Conservation (phyloP, 2,113 vertebrate species). For the Hippocampus zosterae region DNA sequence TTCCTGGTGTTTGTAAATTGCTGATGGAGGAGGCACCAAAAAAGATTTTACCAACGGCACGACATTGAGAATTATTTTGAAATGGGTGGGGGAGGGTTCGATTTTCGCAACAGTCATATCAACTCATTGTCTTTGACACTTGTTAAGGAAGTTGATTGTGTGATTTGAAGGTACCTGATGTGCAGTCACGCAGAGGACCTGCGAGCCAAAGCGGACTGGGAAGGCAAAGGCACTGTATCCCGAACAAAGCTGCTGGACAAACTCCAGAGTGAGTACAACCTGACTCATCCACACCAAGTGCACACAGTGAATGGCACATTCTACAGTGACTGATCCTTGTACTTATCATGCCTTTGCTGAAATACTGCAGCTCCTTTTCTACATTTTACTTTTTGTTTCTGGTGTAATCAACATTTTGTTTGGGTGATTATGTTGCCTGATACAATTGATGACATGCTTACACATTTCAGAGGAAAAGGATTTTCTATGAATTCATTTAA, state of each 20-base stretch:
- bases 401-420: not conserved
- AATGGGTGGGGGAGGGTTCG: not conserved
- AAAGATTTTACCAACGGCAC: too few species aligned
- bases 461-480: not conserved
- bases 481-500: not conserved
- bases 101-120: not conserved
- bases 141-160: conserved; percentile 7
- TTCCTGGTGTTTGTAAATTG: too few species aligned
- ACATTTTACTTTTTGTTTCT: not conserved
- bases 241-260: conserved; percentile 93
- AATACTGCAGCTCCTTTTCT: conserved; percentile 1
- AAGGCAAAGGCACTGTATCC: conserved; percentile 89
- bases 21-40: too few species aligned
- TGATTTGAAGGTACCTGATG: conserved; percentile 87
- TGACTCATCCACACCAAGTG: not conserved
- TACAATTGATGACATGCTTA: not conserved
- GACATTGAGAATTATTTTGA: not conserved
- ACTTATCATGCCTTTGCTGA: not conserved
- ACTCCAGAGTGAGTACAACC: conserved; percentile 86
- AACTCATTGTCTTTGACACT: not conserved
- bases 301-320: not conserved
- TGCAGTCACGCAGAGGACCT: conserved; percentile 95
- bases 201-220: conserved; percentile 94
- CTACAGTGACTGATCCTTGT: not conserved
- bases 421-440: not conserved